Percentiles rank a stretch among this genome's conserved stretches.
phyloP scores from a whole-genome alignment of 2,888 invertebrate genomes.

The Orchesellides sinensis region DNA sequence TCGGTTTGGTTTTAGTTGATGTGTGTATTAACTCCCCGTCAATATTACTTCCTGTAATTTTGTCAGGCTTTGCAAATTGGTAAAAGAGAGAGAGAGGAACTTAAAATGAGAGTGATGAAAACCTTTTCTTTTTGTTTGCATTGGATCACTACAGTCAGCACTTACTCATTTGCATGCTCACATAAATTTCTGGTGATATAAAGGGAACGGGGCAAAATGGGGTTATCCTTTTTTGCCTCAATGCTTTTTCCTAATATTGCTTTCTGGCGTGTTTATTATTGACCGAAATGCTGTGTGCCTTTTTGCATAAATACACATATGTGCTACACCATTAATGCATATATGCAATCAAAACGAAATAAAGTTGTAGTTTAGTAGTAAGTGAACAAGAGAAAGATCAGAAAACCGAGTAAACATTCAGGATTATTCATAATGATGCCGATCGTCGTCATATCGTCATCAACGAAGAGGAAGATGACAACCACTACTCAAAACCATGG shows the following conservation, averaged over 20 bases:
- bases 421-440: no score
- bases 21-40: no score
- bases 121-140: slow-evolving; percentile 21
- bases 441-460: no score
- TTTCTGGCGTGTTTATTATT: slow-evolving; percentile 5
- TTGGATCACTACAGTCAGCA: slow-evolving; percentile 24
- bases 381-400: no score
- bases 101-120: slow-evolving; percentile 28
- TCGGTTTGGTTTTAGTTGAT: no score
- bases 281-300: no score
- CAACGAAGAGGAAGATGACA: no score
- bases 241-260: not conserved
- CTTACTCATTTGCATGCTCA: not conserved
- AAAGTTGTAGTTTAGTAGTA: not conserved
- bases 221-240: slow-evolving; percentile 6
- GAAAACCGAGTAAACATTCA: no score
- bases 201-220: not conserved
- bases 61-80: slow-evolving; percentile 1
- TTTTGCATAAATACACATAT: no score
- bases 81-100: not conserved
- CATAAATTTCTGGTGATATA: not conserved
- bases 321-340: no score
- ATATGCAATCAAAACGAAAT: not conserved
- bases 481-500: no score
- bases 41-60: not conserved